Evolutionary conservation across 2,797 vertebrate genomes (phyloP).

Genomic region (Sciurus carolinensis): DNA sequence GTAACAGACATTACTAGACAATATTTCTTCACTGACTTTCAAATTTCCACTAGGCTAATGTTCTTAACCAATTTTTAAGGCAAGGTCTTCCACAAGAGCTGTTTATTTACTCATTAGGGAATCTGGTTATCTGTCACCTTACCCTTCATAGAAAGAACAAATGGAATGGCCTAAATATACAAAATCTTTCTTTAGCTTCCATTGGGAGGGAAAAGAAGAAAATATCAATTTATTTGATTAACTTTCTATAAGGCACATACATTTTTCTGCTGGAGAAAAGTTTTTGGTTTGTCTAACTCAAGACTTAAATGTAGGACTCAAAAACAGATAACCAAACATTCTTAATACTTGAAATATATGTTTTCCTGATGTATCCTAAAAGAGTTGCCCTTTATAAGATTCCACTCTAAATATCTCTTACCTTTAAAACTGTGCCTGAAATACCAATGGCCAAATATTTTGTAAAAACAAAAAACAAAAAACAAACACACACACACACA

Average conservation of each 20-base stretch:
- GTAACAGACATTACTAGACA: background rate
- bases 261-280: constrained; percentile 56
- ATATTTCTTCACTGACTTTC: constrained; percentile 30
- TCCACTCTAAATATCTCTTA: constrained; percentile 38
- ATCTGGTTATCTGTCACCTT: constrained; percentile 75
- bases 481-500: background rate
- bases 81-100: constrained; percentile 26
- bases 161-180: constrained; percentile 65
- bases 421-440: background rate
- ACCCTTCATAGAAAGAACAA: constrained; percentile 68
- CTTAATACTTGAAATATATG: constrained; percentile 27
- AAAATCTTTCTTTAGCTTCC: constrained; percentile 73
- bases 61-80: constrained; percentile 30
- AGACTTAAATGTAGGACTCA: background rate
- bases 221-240: constrained; percentile 57
- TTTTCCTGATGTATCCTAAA: constrained; percentile 21
- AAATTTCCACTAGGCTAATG: constrained; percentile 39
- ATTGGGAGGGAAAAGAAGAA: background rate
- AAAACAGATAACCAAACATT: constrained; percentile 34
- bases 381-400: background rate
- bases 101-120: constrained; percentile 71
- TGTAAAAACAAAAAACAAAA: background rate
- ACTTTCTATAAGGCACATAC: constrained; percentile 54
- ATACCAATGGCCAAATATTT: constrained; percentile 35
- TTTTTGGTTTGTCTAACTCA: background rate